phyloP scores from a whole-genome alignment of 2,888 invertebrate genomes.

The Mythimna lalbum region DNA sequence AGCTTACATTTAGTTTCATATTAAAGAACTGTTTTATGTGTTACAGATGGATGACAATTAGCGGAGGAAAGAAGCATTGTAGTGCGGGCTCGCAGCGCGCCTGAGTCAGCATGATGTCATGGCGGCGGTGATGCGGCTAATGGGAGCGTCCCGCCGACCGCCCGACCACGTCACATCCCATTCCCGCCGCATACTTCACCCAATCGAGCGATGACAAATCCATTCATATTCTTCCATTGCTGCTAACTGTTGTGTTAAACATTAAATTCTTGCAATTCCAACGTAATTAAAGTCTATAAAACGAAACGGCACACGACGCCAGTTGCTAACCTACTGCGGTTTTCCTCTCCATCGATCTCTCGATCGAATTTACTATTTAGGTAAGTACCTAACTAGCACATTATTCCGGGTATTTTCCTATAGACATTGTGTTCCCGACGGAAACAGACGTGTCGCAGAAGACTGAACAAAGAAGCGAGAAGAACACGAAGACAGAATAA shows the following conservation, averaged over 20 bases:
- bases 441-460: conserved; percentile 22
- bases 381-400: conserved; percentile 43
- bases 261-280: conserved; percentile 79
- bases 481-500: conserved; percentile 67
- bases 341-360: conserved; percentile 66
- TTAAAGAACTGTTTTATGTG: conserved; percentile 66
- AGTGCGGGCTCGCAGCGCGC: conserved; percentile 63
- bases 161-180: conserved; percentile 80
- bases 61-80: conserved; percentile 72
- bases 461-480: conserved; percentile 50
- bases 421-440: conserved; percentile 32
- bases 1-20: conserved; percentile 39
- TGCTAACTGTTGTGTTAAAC: conserved; percentile 76
- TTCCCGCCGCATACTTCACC: conserved; percentile 85
- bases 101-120: conserved; percentile 89
- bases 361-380: conserved; percentile 46
- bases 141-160: conserved; percentile 82
- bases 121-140: conserved; percentile 75
- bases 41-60: conserved; percentile 79
- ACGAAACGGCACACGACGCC: conserved; percentile 44
- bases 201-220: conserved; percentile 89
- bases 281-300: conserved; percentile 74
- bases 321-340: conserved; percentile 54
- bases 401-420: conserved; percentile 49
- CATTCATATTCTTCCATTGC: conserved; percentile 85